A percentile compares a stretch with the other conserved stretches of the same genome.
phyloP scores from a whole-genome alignment of 1,140 invertebrate species.

The Camponotus floridanus region DNA sequence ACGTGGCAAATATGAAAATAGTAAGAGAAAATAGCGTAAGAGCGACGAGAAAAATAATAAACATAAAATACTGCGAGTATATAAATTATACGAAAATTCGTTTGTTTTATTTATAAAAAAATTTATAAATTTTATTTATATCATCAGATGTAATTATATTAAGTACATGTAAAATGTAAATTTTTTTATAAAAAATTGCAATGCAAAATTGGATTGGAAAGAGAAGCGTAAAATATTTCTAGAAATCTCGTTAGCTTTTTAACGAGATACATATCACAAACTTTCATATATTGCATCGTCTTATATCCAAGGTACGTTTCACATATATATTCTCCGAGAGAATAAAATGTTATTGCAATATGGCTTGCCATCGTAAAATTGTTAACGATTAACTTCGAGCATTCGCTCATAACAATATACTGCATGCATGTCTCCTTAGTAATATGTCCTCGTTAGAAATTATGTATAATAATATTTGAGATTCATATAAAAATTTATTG shows the following conservation, averaged over 20 bases:
- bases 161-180: neutral
- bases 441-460: neutral
- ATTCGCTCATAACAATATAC: neutral
- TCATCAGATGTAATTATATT: neutral
- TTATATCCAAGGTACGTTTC: constrained; percentile 5
- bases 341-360: neutral
- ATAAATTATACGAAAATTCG: neutral
- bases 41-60: neutral
- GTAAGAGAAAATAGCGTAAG: neutral
- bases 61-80: neutral
- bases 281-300: neutral
- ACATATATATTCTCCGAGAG: neutral
- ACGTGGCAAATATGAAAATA: neutral
- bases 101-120: neutral
- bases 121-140: neutral
- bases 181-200: neutral
- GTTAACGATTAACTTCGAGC: neutral
- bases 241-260: neutral
- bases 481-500: constrained; percentile 1
- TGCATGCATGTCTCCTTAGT: neutral
- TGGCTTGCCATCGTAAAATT: constrained; percentile 37
- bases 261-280: neutral
- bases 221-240: neutral
- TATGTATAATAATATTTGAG: too few species aligned
- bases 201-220: too few species aligned